These are phyloP conservation scores for Drosophila ercepeae DNA, from an alignment of 1,140 invertebrate species.

Conservation along the genomic window DNA sequence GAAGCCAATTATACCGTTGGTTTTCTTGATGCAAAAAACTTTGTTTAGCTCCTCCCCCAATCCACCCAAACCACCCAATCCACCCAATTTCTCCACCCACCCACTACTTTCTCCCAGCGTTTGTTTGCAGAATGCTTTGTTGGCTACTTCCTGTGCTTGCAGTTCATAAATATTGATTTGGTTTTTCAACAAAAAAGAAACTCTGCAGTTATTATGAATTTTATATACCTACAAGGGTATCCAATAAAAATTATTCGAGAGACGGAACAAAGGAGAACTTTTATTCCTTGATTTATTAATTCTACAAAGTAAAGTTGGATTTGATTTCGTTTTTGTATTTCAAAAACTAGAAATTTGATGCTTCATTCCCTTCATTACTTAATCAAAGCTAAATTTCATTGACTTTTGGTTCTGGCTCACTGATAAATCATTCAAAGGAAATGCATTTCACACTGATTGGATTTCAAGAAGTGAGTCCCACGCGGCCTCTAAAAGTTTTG, in stretches of 20 bases:
- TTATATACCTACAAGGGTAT: constrained; percentile 3
- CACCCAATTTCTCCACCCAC: neutral
- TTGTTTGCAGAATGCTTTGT: constrained; percentile 34
- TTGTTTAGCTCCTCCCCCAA: constrained; percentile 10
- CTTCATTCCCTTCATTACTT: constrained; percentile 2
- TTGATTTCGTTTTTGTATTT: neutral
- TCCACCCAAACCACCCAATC: neutral
- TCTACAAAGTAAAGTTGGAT: neutral
- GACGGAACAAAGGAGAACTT: neutral
- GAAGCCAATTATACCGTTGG: constrained; percentile 66
- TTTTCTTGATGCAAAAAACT: constrained; percentile 59
- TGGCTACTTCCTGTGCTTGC: constrained; percentile 39
- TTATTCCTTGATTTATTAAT: neutral
- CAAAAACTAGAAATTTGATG: no score
- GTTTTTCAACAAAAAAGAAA: constrained; percentile 42
- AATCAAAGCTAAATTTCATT: constrained; percentile 21
- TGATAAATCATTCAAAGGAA: constrained; percentile 47
- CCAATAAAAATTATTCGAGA: constrained; percentile 12
- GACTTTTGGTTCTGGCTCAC: constrained; percentile 12
- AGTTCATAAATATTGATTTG: constrained; percentile 73
- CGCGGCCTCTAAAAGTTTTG: constrained; percentile 2
- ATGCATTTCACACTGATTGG: constrained; percentile 44
- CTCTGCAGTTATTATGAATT: constrained; percentile 36
- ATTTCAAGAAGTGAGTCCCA: constrained; percentile 9
- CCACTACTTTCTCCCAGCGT: constrained; percentile 5